Evolutionary conservation across 2,797 vertebrate species (phyloP), one percentile per base, ranked within the genome.

Genomic region (Sebastes oblongus): DNA sequence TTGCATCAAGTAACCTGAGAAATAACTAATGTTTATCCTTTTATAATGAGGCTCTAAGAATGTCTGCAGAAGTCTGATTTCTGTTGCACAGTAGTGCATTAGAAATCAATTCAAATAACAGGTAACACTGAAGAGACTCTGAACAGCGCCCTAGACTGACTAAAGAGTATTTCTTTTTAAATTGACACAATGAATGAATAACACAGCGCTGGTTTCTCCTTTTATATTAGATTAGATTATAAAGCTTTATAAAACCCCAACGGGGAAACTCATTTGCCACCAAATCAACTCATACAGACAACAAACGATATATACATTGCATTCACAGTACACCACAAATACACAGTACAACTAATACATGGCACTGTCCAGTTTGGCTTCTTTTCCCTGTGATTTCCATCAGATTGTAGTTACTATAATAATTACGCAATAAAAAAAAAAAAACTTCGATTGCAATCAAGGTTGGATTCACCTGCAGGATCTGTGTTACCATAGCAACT

Each of bases 401-500:
- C 8, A 52, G 6, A 71, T 67, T 52, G 8, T 29, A 52, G 46
- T 9, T 52, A 52, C 18, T 68, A 52, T n/a, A 62, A 69, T 60
- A 46, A 68, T 71, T 24, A 20, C 16, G 25, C n/a, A 22, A 54
- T 54, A 32, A 18, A 24, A 24, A 39, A 42, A 8, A 1, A 39
- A 46, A 8, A 1, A 8, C 9, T 58, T 62, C 1, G 4, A 18
- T 25, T 18, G 5, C 22, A 69, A 61, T 67, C 8, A 39, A 24
- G 5, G 25, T 54, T 58, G 30, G 16, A 66, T 42, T 14, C 24
- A 82, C 58, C 56, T 77, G 60, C 39, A 60, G 54, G 22, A 55
- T 66, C 14, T 36, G 55, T 39, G 70, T 76, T 83, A 46, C 29
- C 67, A 71, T 42, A 64, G 50, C 11, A 86, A 76, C 75, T 50